Evolutionary conservation across 2,797 vertebrate species (phyloP).

Genomic region (Muscicapa striata): DNA sequence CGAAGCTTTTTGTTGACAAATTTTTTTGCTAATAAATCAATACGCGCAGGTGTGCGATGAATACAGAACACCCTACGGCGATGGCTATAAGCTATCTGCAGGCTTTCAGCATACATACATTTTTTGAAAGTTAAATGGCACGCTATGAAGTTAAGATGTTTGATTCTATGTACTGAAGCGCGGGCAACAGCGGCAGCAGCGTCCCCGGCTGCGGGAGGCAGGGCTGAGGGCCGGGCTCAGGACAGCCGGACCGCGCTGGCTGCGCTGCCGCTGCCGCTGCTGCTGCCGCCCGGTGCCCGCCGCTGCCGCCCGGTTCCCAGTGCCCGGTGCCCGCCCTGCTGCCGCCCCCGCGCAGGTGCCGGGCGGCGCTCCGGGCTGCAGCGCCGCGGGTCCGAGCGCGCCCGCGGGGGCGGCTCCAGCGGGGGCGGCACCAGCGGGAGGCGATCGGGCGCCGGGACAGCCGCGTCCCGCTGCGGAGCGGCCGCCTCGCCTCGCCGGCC

Average conservation of each 20-base stretch:
- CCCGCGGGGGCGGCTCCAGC: background rate
- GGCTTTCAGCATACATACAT: background rate
- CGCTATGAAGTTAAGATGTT: background rate
- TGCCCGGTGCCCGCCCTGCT: rapidly evolving
- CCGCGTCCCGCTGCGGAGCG: background rate
- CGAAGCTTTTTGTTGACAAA: background rate
- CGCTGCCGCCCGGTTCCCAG: no score
- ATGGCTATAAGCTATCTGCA: background rate
- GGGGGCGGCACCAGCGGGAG: background rate
- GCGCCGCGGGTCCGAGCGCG: no score
- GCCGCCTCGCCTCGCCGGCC: background rate
- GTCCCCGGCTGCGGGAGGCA: background rate
- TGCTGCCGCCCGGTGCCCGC: background rate
- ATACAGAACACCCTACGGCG: background rate
- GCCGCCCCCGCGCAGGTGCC: background rate
- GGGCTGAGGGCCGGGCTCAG: background rate
- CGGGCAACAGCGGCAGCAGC: rapidly evolving
- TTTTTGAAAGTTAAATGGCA: background rate
- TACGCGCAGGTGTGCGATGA: background rate
- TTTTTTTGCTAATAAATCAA: background rate
- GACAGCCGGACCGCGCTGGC: rapidly evolving
- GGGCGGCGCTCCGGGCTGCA: background rate
- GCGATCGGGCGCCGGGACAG: no score
- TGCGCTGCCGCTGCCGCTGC: no score
- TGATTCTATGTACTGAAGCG: no score